These are phyloP conservation scores for Ammodytes marinus DNA, from an alignment of 2,113 vertebrate genomes.

Conservation along the genomic window DNA sequence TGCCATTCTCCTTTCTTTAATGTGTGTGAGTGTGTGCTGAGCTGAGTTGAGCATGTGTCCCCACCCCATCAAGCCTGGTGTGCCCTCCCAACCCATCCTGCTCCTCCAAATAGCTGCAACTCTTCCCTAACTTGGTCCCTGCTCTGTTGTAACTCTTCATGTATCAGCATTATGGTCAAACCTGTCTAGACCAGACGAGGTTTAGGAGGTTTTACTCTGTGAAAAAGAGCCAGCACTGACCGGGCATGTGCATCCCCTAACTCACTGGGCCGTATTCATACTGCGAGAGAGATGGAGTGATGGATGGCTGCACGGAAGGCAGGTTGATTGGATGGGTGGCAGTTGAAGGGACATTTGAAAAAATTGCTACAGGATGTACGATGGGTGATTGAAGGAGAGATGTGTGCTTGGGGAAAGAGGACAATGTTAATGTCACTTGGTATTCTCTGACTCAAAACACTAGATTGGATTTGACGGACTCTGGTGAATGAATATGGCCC, in stretches of 20 bases:
- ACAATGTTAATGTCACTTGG: neutral
- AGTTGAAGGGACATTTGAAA: conserved; percentile 40
- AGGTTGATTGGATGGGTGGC: conserved; percentile 33
- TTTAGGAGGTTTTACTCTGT: conserved; percentile 76
- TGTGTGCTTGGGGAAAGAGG: conserved; percentile 21
- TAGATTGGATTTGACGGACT: conserved; percentile 53
- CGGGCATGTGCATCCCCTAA: conserved; percentile 83
- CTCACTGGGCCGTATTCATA: conserved; percentile 86
- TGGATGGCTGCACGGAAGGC: conserved; percentile 49
- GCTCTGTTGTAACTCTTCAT: conserved; percentile 79
- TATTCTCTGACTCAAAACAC: conserved; percentile 9
- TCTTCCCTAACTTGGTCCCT: conserved; percentile 83
- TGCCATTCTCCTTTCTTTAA: conserved; percentile 95
- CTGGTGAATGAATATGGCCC: conserved; percentile 85
- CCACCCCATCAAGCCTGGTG: conserved; percentile 65
- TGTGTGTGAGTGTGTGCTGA: conserved; percentile 84
- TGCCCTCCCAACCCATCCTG: conserved; percentile 73
- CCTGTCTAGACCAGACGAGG: conserved; percentile 74
- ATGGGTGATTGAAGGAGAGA: conserved; percentile 47
- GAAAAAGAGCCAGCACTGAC: conserved; percentile 64
- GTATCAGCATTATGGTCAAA: conserved; percentile 70
- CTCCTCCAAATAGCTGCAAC: conserved; percentile 89
- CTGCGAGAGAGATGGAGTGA: conserved; percentile 53
- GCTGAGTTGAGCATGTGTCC: conserved; percentile 93
- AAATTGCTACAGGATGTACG: conserved; percentile 39